Evolutionary conservation across 2,888 invertebrate genomes (phyloP).

Genomic region (Silvanus unidentatus): DNA sequence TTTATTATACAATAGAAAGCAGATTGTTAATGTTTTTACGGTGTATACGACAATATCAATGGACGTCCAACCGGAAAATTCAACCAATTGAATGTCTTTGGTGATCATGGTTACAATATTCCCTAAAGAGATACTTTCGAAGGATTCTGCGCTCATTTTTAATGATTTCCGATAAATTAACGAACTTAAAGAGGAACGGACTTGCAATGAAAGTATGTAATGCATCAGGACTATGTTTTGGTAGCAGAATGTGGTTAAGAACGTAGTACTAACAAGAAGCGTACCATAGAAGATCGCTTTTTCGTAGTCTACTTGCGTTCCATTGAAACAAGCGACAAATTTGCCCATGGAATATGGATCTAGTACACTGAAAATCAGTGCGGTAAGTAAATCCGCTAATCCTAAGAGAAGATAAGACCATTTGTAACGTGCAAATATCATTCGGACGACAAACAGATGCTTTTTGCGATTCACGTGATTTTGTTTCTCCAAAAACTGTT

Average conservation of each 20-base stretch:
- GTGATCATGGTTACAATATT: slow-evolving; percentile 79
- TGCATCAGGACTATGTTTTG: slow-evolving; percentile 83
- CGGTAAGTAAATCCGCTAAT: slow-evolving; percentile 8
- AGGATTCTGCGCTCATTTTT: slow-evolving; percentile 42
- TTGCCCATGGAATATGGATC: slow-evolving; percentile 20
- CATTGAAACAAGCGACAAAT: slow-evolving; percentile 24
- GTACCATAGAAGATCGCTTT: slow-evolving; percentile 67
- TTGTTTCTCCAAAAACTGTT: slow-evolving; percentile 23
- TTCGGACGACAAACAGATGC: background rate
- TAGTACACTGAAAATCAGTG: slow-evolving; percentile 14
- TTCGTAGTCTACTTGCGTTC: slow-evolving; percentile 20
- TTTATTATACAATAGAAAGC: slow-evolving; percentile 12
- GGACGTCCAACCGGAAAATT: slow-evolving; percentile 75
- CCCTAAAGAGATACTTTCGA: slow-evolving; percentile 63
- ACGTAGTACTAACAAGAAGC: slow-evolving; percentile 64
- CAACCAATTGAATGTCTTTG: slow-evolving; percentile 78
- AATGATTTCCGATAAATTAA: slow-evolving; percentile 68
- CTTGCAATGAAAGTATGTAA: slow-evolving; percentile 72
- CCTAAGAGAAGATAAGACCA: background rate
- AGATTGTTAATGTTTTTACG: slow-evolving; percentile 55
- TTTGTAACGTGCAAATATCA: background rate
- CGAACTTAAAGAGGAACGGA: slow-evolving; percentile 73
- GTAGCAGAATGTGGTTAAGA: slow-evolving; percentile 57
- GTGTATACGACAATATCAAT: slow-evolving; percentile 91
- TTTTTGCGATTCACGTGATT: slow-evolving; percentile 13